Percentiles rank a stretch among this genome's conserved stretches.
phyloP scores from a whole-genome alignment of 2,888 invertebrate species.

The Beris chalybata region DNA sequence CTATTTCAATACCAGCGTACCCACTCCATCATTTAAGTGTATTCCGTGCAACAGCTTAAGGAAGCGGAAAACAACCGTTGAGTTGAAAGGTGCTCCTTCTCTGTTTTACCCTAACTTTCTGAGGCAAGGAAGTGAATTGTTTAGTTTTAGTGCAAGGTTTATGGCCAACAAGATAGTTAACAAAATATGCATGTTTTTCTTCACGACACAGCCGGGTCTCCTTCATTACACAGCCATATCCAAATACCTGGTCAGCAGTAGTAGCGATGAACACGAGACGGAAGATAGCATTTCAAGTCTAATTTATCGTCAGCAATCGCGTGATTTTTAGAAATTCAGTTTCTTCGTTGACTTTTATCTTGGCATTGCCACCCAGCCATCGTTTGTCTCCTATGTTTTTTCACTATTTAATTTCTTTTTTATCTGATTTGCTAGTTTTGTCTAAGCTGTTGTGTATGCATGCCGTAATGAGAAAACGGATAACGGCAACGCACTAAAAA shows the following conservation, averaged over 20 bases:
- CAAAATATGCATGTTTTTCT: constrained; percentile 8
- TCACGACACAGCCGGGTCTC: constrained; percentile 11
- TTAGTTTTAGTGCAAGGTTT: too few relatives aligned
- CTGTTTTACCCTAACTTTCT: not conserved
- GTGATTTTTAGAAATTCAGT: constrained; percentile 27
- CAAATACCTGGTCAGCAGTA: constrained; percentile 2
- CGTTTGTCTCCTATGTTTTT: constrained; percentile 2
- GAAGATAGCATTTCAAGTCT: constrained; percentile 10
- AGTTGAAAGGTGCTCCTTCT: constrained; percentile 11
- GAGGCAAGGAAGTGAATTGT: too few relatives aligned
- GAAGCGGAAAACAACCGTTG: constrained; percentile 19
- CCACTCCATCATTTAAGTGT: constrained; percentile 4
- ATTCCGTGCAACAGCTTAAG: constrained; percentile 12
- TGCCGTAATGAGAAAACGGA: not conserved
- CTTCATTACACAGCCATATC: too few relatives aligned
- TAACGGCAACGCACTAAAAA: too few relatives aligned
- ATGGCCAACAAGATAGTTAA: constrained; percentile 8
- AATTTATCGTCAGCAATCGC: constrained; percentile 27
- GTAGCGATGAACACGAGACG: not conserved
- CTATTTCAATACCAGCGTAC: too few relatives aligned
- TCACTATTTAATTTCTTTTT: constrained; percentile 1
- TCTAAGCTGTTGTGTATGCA: constrained; percentile 12
- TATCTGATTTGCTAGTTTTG: constrained; percentile 5
- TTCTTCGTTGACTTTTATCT: constrained; percentile 20
- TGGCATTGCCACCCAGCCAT: constrained; percentile 19